These are phyloP conservation scores for Clarias gariepinus DNA, from an alignment of 2,113 vertebrate species.

Conservation along the genomic window DNA sequence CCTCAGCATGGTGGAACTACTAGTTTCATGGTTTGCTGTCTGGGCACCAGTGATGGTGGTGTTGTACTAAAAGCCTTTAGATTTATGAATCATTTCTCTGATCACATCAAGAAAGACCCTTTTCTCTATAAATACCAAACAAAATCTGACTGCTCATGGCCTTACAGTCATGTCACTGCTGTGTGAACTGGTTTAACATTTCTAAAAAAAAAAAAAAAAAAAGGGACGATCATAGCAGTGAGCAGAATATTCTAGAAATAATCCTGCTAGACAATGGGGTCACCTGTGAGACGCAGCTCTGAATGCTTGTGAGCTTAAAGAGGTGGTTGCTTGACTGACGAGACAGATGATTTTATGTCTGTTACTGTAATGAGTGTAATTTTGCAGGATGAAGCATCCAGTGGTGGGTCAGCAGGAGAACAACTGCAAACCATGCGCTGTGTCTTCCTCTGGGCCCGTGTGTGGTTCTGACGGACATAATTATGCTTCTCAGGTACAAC, in stretches of 20 bases:
- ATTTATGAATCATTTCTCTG: background rate
- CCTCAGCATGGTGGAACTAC: background rate
- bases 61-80: slow-evolving; percentile 4
- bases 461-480: slow-evolving; percentile 95
- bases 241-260: background rate
- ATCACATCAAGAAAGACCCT: background rate
- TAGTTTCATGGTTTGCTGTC: background rate
- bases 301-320: background rate
- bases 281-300: background rate
- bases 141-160: background rate
- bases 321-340: background rate
- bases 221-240: background rate
- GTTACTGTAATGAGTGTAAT: slow-evolving; percentile 13
- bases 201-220: background rate
- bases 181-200: background rate
- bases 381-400: slow-evolving; percentile 85
- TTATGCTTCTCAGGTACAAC: slow-evolving; percentile 88
- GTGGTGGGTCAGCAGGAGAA: slow-evolving; percentile 78
- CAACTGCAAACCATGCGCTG: slow-evolving; percentile 88
- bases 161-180: background rate
- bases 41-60: background rate
- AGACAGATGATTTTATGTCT: background rate
- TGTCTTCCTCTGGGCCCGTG: slow-evolving; percentile 81
- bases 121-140: background rate
- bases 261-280: background rate